Conservation (phyloP, 2,113 vertebrate genomes). For the Gobiocypris rarus region DNA sequence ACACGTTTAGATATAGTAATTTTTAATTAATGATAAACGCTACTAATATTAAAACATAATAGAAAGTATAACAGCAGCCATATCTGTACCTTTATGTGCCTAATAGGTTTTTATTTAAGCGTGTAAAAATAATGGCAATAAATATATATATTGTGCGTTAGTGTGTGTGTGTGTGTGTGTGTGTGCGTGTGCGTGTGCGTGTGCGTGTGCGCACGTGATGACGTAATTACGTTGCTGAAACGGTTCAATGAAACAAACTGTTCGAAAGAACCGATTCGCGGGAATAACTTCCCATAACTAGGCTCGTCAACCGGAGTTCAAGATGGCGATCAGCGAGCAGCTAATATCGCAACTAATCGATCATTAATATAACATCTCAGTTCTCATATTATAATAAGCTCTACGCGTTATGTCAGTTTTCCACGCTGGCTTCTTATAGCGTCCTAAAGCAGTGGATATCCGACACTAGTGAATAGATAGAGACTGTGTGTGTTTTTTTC, state of each 20-base stretch:
- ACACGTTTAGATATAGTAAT: too few species aligned
- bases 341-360: constrained; percentile 58
- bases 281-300: constrained; percentile 64
- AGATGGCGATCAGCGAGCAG: constrained; percentile 73
- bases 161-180: too few species aligned
- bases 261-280: constrained; percentile 7
- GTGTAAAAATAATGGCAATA: too few species aligned
- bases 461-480: not conserved
- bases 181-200: too few species aligned
- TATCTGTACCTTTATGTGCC: not conserved
- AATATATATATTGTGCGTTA: too few species aligned
- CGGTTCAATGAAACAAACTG: constrained; percentile 39
- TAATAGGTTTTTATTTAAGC: not conserved
- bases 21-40: not conserved
- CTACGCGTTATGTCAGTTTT: not conserved
- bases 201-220: not conserved
- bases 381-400: not conserved
- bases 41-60: not conserved
- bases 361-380: not conserved
- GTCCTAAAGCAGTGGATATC: not conserved
- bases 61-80: not conserved
- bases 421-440: not conserved
- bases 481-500: not conserved
- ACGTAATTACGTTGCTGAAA: not conserved
- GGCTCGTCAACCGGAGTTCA: constrained; percentile 67